Evolutionary conservation across 2,797 vertebrate genomes (phyloP), one percentile per base, ranked within the genome.

Genomic region (Oceanodroma leucorhoa): DNA sequence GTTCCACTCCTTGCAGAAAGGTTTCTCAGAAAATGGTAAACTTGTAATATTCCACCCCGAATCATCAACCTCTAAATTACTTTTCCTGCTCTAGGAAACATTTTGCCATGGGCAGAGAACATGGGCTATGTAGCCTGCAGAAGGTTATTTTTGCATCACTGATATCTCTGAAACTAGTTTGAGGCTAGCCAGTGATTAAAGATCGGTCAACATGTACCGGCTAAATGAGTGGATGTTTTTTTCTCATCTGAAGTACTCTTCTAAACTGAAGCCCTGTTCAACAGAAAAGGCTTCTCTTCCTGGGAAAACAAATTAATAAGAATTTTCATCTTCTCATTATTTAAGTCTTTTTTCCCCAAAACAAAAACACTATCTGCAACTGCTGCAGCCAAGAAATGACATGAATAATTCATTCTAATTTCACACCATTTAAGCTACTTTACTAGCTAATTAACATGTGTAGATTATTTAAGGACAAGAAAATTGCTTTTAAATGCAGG

Each of bases 391-490:
- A 93, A 93, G 87, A 96, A 97, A 65, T 87, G 50, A 77, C 83
- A 96, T 95, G 95, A 97, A 97, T 97, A 96, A 97, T 96, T 97
- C 93, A 94, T 93, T 92, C 85, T 97, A 92, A 98, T 97, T 97
- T 96, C 96, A 95, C 94, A 96, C 64, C 66, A 86, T 97, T 97
- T 97, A 93, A 91, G 93, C 92, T 97, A 85, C 94, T 94, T 97
- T 96, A 90, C 94, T 94, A 93, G 87, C 91, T 97, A 97, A 98
- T 97, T 97, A 97, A 95, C 95, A 94, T 83, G 83, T 40, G 55
- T 95, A 92, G 80, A 95, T 97, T 97, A 97, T 97, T 97, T 97
- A 97, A 96, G 87, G 96, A 94, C 40, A 45, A 93, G 96, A 96
- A 97, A 97, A 97, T 94, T 95, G 93, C 95, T 96, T 96, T 97